Evolutionary conservation across 1,140 invertebrate species (phyloP).

Genomic region (Zaprionus inermis): DNA sequence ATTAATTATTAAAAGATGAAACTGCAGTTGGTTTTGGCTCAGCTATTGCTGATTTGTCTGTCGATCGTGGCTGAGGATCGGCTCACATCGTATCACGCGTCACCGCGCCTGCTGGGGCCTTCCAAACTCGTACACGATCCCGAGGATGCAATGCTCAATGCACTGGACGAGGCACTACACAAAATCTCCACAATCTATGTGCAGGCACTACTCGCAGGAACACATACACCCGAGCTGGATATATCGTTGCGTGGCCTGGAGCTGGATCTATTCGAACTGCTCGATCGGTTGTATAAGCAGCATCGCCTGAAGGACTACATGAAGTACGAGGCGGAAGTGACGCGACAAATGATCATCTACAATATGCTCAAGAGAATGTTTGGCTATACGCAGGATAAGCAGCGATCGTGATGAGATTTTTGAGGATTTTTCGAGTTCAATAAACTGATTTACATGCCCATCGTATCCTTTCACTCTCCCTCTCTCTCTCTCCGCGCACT

Average conservation of each 20-base stretch:
- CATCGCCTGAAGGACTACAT: conserved; percentile 75
- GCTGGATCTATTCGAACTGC: conserved; percentile 68
- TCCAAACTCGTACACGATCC: conserved; percentile 46
- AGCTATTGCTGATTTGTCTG: conserved; percentile 17
- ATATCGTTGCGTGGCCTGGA: conserved; percentile 59
- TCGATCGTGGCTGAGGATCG: conserved; percentile 13
- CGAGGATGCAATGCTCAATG: conserved; percentile 55
- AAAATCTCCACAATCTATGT: conserved; percentile 74
- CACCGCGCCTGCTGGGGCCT: conserved; percentile 58
- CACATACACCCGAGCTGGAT: conserved; percentile 69
- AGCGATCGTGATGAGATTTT: conserved; percentile 11
- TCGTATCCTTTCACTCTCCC: conserved; percentile 39
- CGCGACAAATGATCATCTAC: conserved; percentile 80
- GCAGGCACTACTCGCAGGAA: conserved; percentile 71
- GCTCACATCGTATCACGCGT: conserved; percentile 40
- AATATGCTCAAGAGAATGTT: conserved; percentile 78
- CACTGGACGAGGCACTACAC: conserved; percentile 58
- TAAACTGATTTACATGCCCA: conserved; percentile 61
- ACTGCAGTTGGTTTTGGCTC: conserved; percentile 1
- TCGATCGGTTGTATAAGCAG: conserved; percentile 69
- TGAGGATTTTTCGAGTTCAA: conserved; percentile 20
- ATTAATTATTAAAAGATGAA: conserved; percentile 7
- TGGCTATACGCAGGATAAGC: conserved; percentile 61
- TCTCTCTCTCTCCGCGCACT: conserved; percentile 22
- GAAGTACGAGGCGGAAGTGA: conserved; percentile 78